A percentile compares a stretch with the other conserved stretches of the same genome.
phyloP scores from a whole-genome alignment of 2,113 vertebrate species.

The Peucedramus taeniatus region DNA sequence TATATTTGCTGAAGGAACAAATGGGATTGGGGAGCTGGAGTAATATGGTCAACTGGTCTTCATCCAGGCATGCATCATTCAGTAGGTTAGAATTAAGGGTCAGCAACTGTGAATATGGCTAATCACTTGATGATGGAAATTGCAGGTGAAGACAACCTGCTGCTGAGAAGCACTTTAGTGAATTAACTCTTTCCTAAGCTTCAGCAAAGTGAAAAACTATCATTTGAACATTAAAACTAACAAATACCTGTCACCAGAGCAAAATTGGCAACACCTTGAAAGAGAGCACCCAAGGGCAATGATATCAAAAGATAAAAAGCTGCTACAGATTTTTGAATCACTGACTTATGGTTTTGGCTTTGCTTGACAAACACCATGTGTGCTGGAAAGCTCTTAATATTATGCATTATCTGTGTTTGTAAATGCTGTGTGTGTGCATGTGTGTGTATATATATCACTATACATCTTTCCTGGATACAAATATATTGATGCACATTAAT shows the following conservation, averaged over 20 bases:
- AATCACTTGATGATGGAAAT: constrained; percentile 72
- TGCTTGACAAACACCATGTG: background rate
- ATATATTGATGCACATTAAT: background rate
- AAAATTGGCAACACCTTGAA: constrained; percentile 32
- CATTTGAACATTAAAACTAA: constrained; percentile 63
- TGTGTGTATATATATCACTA: background rate
- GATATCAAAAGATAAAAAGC: constrained; percentile 29
- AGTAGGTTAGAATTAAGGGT: constrained; percentile 69
- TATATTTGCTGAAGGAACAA: constrained; percentile 63
- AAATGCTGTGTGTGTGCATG: background rate
- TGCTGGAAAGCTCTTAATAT: background rate
- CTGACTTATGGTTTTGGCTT: background rate
- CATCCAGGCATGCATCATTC: constrained; percentile 68
- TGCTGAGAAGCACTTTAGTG: constrained; percentile 58
- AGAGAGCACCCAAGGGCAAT: background rate
- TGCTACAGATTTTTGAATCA: background rate
- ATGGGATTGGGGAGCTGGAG: constrained; percentile 54
- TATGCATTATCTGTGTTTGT: background rate
- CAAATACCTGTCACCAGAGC: constrained; percentile 59
- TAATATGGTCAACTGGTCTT: constrained; percentile 72
- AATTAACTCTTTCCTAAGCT: constrained; percentile 70
- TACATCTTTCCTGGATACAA: background rate
- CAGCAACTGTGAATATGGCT: constrained; percentile 73
- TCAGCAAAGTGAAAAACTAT: constrained; percentile 63
- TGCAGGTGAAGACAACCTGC: constrained; percentile 72